These are phyloP conservation scores for Peromyscus californicus DNA, from an alignment of 2,113 vertebrate species.

Conservation along the genomic window DNA sequence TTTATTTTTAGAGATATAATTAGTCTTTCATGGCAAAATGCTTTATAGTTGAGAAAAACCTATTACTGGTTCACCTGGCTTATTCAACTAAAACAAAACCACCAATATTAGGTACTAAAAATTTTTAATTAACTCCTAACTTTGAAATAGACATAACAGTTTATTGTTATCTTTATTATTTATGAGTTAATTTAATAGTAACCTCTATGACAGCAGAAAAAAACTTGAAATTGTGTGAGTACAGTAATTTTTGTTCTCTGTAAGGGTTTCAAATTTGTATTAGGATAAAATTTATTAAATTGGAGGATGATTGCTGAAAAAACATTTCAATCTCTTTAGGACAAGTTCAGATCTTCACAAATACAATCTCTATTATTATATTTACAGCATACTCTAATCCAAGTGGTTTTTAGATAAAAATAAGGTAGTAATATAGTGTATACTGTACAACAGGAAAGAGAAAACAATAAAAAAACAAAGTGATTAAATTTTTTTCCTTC, in stretches of 20 bases:
- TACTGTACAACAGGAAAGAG: not conserved
- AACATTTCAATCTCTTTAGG: not conserved
- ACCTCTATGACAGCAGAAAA: not conserved
- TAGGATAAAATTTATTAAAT: conserved; percentile 48
- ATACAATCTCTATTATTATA: not conserved
- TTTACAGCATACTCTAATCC: not conserved
- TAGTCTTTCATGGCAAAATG: conserved; percentile 18
- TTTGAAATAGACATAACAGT: not conserved
- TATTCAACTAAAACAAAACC: conserved; percentile 45
- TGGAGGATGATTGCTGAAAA: conserved; percentile 33
- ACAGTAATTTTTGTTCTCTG: not conserved
- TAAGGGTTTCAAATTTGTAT: not conserved
- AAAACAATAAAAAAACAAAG: not conserved
- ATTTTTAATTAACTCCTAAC: conserved; percentile 30
- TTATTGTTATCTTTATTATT: not conserved
- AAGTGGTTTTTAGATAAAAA: not conserved
- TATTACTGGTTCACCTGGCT: conserved; percentile 1
- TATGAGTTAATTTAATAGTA: not conserved
- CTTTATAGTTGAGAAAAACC: not conserved
- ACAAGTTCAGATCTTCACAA: not conserved
- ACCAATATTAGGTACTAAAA: not conserved
- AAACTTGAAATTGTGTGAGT: conserved; percentile 9
- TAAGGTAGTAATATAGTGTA: not conserved
- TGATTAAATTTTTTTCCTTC: not conserved
- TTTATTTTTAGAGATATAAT: not conserved